Evolutionary conservation across 2,113 vertebrate species (phyloP).

Genomic region (Tenebrosternarchus preto): DNA sequence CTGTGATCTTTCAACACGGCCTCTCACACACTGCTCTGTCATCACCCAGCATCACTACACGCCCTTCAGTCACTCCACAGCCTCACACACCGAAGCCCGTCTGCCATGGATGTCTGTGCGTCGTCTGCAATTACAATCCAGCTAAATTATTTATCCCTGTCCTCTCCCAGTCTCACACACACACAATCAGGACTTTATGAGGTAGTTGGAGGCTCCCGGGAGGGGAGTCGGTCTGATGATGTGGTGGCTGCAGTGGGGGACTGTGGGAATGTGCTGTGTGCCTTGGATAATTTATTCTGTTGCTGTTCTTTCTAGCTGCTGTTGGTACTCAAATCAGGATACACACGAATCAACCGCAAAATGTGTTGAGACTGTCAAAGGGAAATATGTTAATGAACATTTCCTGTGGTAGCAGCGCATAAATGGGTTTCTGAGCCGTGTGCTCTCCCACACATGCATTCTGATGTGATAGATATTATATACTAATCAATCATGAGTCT

Average conservation of each 20-base stretch:
- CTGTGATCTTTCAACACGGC: background rate
- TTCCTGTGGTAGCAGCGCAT: background rate
- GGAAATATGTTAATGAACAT: background rate
- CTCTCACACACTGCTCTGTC: background rate
- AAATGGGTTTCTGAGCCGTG: background rate
- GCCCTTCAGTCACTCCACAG: background rate
- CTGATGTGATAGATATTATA: no score
- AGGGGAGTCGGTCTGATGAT: conserved; percentile 6
- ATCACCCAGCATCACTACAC: background rate
- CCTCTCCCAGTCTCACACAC: background rate
- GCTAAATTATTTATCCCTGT: background rate
- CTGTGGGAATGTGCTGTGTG: conserved; percentile 3
- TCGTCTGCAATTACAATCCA: background rate
- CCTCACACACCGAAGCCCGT: conserved; percentile 1
- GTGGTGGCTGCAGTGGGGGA: background rate
- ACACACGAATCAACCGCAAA: background rate
- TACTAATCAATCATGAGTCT: background rate
- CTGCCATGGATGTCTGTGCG: background rate
- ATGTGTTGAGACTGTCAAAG: background rate
- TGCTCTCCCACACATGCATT: background rate
- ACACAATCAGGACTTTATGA: background rate
- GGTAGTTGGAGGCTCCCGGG: background rate
- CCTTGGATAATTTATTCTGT: conserved; percentile 26
- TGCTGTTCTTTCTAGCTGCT: conserved; percentile 16
- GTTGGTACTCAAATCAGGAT: conserved; percentile 5